Percentiles rank a stretch among this genome's conserved stretches.
phyloP scores from a whole-genome alignment of 2,113 vertebrate genomes.

The Calidris pugnax region DNA sequence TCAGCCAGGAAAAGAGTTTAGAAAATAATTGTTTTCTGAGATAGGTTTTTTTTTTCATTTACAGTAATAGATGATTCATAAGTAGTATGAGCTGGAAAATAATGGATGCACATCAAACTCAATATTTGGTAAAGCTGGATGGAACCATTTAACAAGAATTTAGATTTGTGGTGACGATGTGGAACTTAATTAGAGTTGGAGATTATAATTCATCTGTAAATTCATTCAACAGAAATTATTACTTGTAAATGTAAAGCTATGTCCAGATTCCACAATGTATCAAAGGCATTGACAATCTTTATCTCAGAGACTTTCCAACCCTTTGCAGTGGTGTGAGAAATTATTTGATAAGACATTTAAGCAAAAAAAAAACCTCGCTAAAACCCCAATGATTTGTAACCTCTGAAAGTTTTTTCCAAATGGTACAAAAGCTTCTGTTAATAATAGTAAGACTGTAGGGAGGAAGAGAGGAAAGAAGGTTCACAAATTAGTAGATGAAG shows the following conservation, averaged over 20 bases:
- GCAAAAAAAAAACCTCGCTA: neutral
- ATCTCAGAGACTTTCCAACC: neutral
- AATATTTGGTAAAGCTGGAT: neutral
- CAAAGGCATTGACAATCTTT: neutral
- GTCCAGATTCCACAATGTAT: neutral
- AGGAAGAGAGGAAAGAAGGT: neutral
- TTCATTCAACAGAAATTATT: neutral
- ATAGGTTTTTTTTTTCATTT: neutral
- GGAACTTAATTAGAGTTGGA: neutral
- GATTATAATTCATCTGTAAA: neutral
- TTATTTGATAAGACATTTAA: neutral
- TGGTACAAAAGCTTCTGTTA: neutral
- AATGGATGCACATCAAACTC: neutral
- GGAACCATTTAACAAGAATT: neutral
- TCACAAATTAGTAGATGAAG: neutral
- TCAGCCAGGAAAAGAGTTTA: neutral
- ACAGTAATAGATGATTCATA: neutral
- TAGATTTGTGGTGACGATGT: neutral
- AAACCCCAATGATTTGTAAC: neutral
- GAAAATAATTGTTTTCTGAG: neutral
- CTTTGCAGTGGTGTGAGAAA: neutral
- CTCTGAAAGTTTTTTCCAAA: neutral
- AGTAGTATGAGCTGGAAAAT: neutral
- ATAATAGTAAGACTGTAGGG: neutral
- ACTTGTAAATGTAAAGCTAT: neutral